These are phyloP conservation scores for Pentalonia nigronervosa DNA, from an alignment of 1,140 invertebrate species.

Conservation along the genomic window DNA sequence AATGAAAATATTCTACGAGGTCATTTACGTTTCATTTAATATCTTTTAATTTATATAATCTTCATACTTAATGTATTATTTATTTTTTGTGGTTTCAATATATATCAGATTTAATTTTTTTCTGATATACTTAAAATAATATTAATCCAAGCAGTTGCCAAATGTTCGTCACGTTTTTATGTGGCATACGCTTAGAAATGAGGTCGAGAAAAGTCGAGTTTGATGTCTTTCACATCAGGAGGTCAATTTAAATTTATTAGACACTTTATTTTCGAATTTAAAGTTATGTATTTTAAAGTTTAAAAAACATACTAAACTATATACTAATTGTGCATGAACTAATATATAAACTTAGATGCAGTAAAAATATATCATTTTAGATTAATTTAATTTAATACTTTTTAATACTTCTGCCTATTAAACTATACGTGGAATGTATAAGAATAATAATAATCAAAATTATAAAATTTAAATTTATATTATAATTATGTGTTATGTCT, in stretches of 20 bases:
- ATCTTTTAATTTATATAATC: neutral
- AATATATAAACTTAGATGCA: no score
- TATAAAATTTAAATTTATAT: neutral
- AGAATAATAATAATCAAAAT: neutral
- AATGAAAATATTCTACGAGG: neutral
- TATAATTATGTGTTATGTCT: neutral
- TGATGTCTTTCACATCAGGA: slow-evolving; percentile 22
- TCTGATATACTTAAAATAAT: slow-evolving; percentile 5
- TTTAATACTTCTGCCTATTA: no score
- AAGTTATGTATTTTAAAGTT: neutral
- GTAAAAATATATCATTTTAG: no score
- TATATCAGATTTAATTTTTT: neutral
- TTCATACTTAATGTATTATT: slow-evolving; percentile 14
- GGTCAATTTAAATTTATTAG: slow-evolving; percentile 29
- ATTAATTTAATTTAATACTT: no score
- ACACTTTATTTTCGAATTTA: slow-evolving; percentile 27
- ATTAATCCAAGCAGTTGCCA: slow-evolving; percentile 27
- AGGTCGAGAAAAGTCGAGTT: slow-evolving; percentile 30
- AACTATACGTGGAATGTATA: neutral
- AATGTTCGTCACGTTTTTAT: slow-evolving; percentile 13
- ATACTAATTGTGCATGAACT: neutral
- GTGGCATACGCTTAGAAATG: neutral
- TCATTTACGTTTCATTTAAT: neutral
- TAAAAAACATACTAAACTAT: neutral
- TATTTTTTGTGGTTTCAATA: neutral